A percentile compares a stretch with the other conserved stretches of the same genome.
Conservation (phyloP, 1,140 invertebrate genomes). For the Anagrus nilaparvatae region DNA sequence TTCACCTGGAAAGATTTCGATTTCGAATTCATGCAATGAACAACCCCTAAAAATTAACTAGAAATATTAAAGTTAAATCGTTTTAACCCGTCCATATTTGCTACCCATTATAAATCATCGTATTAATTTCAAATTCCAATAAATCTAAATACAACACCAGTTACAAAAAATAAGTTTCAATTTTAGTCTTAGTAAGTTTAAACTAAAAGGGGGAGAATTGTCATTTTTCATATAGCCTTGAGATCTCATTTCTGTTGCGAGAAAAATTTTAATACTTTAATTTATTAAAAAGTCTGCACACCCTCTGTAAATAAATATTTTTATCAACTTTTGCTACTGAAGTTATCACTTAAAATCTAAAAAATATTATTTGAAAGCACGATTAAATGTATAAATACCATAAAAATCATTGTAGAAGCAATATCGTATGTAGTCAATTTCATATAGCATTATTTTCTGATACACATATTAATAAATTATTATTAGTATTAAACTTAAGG, state of each 20-base stretch:
- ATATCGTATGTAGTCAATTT: conserved; percentile 41
- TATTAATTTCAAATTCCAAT: conserved; percentile 29
- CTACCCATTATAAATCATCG: no score
- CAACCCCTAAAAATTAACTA: no score
- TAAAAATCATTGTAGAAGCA: conserved; percentile 35
- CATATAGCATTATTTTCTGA: conserved; percentile 40
- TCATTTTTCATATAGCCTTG: no score
- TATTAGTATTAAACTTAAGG: conserved; percentile 14
- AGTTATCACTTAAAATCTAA: not conserved
- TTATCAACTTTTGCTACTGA: no score
- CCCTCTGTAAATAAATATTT: conserved; percentile 3
- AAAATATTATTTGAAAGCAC: conserved; percentile 26
- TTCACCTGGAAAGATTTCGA: no score
- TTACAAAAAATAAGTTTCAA: not conserved
- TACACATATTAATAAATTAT: conserved; percentile 23
- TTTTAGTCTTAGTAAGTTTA: not conserved
- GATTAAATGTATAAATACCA: conserved; percentile 14
- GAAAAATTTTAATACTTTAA: not conserved
- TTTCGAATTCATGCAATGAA: no score
- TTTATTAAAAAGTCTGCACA: conserved; percentile 3
- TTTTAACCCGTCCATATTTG: no score
- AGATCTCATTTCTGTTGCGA: no score
- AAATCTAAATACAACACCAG: not conserved
- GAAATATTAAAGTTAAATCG: no score
- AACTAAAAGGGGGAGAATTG: not conserved